Evolutionary conservation across 2,797 vertebrate genomes (phyloP), one percentile per base, ranked within the genome.

Genomic region (Adelosebastes latens): DNA sequence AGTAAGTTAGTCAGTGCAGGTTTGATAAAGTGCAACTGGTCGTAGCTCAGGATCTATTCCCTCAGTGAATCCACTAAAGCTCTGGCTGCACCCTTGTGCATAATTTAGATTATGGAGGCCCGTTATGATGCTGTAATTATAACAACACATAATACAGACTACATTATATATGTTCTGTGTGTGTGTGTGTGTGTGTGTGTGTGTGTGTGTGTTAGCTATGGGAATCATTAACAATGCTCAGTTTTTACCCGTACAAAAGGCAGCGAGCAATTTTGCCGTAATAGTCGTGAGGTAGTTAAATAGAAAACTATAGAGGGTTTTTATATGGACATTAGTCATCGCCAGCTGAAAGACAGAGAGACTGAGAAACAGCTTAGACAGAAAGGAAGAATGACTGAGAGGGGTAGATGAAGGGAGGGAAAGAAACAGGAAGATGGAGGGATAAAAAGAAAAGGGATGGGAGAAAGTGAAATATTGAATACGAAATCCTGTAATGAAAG

Each of bases 321-420:
- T 84, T 70, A 77, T 66, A 32, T 49, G 29, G 65, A 76, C 72
- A 85, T 71, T 29, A 81, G 62, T 84, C 75, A 78, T 77, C 16
- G 58, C 0, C 16, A 4, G 70, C 29, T 75, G 42, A 66, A 61
- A 77, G 6, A 66, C 11, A 39, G 65, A 72, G 25, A 52, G n/a
- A 42, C 3, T 3, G 6, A 46, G 16, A 68, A 52, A 56, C 58
- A 70, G 56, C 6, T 24, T 3, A n/a, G 71, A 66, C 36, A 62
- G 7, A 10, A 14, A 60, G 42, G 8, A 18, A 77, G 56, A 64
- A 46, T 22, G 24, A 79, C 0, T 6, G 59, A 52, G 11, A 55
- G 42, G 16, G 16, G 42, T 7, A 18, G 56, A 67, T 22, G 16
- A 55, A n/a, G n/a, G 42, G 25, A 20, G 25, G 56, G 36, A n/a